Evolutionary conservation across 2,888 invertebrate genomes (phyloP), one percentile per base, ranked within the genome.

Genomic region (Auanema sp.): DNA sequence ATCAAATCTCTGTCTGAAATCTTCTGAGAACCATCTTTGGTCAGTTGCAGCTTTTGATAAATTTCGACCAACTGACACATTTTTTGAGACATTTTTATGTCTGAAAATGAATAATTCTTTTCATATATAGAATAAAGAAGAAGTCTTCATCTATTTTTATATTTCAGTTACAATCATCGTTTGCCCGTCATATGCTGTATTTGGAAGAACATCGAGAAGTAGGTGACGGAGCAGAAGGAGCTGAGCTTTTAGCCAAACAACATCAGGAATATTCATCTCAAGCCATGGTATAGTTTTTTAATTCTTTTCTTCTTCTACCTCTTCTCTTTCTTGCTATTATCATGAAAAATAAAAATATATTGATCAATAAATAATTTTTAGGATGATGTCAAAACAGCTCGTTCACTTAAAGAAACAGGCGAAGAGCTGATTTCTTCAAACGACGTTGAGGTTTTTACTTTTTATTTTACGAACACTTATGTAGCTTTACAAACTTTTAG

Each of bases 371-470:
- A 33, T 33, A 33, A n/a, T 11, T 64, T 74, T 58, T 83, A 90
- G 88, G 89, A 89, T 81, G 93, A 93, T 86, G 89, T 93, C 69
- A 90, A 91, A 77, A 89, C 84, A 71, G 92, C 93, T 25, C 89
- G 91, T 73, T 89, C 91, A 84, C 90, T 94, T 74, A 90, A 92
- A 78, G 80, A 83, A 49, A 83, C 84, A 51, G 93, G 93, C 57
- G 90, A 92, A 78, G 90, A 90, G 80, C 87, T 96, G 83, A 71
- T 71, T 58, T 51, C 59, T 16, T 55, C 64, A 3, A 73, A 69
- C 50, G 73, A 73, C 43, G 66, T 64, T 11, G 73, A 73, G 64
- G 72, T 72, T 47, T 47, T 10, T 18, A 47, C 16, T 5, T 16
- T 5, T 47, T 5, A 5, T 3, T 10, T 5, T 47, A 21, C 10